Percentiles rank a stretch among this genome's conserved stretches.
Conservation (phyloP, 2,797 vertebrate genomes). For the Antrozous pallidus region DNA sequence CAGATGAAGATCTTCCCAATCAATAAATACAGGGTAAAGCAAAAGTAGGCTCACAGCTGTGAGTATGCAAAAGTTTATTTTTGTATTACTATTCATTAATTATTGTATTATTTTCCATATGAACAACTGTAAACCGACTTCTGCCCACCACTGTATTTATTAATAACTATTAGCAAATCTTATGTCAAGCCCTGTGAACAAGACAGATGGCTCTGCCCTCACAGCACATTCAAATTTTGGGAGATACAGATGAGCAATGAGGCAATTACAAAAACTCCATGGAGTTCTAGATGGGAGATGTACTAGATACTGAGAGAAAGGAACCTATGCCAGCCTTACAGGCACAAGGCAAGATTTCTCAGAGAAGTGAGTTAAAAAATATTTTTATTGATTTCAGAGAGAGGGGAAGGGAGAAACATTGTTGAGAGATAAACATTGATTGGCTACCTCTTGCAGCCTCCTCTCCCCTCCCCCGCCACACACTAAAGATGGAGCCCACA, state of each 20-base stretch:
- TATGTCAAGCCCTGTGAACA: neutral
- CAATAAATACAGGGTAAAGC: neutral
- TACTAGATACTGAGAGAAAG: neutral
- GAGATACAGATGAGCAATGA: neutral
- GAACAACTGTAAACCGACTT: neutral
- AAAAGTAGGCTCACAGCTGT: neutral
- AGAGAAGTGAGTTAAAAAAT: neutral
- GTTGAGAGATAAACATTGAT: too few relatives aligned
- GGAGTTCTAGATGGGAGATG: constrained; percentile 20
- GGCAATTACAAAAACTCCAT: neutral
- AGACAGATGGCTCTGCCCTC: neutral
- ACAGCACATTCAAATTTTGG: neutral
- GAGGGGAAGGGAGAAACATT: too few relatives aligned
- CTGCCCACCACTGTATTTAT: neutral
- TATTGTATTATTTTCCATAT: neutral
- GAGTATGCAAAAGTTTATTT: neutral
- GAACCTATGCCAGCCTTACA: neutral
- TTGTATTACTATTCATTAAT: neutral
- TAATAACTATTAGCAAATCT: constrained; percentile 28
- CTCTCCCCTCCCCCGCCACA: accelerated
- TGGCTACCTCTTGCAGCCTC: too few relatives aligned
- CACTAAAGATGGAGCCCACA: too few relatives aligned
- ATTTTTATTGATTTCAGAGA: too few relatives aligned
- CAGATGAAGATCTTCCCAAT: neutral
- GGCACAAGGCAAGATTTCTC: neutral